Base-by-base conservation (phyloP, 2,888 invertebrate species). In the Euzophera pinguis region DNA sequence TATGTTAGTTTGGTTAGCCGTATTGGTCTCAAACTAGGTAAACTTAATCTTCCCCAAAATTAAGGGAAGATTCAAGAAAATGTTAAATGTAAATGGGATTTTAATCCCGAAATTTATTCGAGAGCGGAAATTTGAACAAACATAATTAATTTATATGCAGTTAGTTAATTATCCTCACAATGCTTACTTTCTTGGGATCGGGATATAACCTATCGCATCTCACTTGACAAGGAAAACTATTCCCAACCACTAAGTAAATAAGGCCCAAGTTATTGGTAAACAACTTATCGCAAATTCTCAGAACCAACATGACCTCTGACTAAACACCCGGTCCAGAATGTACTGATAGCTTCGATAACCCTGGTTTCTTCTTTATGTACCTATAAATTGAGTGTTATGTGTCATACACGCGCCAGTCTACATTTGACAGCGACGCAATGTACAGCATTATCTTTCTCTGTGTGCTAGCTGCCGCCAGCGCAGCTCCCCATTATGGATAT, bases 401-500 rank as follows among this genome's bases (percentile, higher is more conserved):
- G 27, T 4, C 7, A 10, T 22, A 17, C 14, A 16, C 22, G 14
- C 43, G 37, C 9, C 51, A 51, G 51, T 51, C 16, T 12, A 34
- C 6, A 22, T 1, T 32, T 14, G 34, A 13, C 17, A 37, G 27
- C 42, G 17, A 10, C 16, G 17, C 22, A 35, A 51, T 51, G 51
- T 43, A 51, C 51, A 35, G 43, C 8, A 0, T 43, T 10, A 2
- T 51, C 9, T 35, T 51, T 6, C 22, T 51, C 1, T 43, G 51
- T 43, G 35, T 51, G 8, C 29, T 80, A 3, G 84, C 75, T 3
- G 69, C 67, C 51, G 71, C 76, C 16, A 64, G 63, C 52, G 83
- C 84, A 1, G 84, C 84, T 8, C 84, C 85, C 0, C 67, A 64
- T 5, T 71, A 54, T 52, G 56, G 54, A 10, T 48, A 37, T 4